Base-by-base conservation (phyloP, 2,797 vertebrate genomes). In the Agapornis canus region DNA sequence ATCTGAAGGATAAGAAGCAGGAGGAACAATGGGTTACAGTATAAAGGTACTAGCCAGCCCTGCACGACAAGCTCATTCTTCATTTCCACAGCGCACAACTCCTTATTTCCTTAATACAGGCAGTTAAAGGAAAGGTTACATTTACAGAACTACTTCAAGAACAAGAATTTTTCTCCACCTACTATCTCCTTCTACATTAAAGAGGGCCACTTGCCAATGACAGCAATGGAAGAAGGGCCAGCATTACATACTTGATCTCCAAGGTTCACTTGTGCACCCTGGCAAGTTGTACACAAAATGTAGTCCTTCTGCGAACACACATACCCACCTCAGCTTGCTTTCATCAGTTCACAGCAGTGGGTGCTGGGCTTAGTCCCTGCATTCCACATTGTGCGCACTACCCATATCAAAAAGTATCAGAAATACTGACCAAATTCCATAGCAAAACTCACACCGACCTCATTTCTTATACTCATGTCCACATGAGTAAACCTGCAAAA, bases 221-320 rank as follows among this genome's bases (percentile, higher is more conserved):
- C 13, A 43, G 13, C 35, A 52, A 11, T 3, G 9, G 27, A 81
- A 72, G 15, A 45, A 78, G 20, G 56, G 26, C 22, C 54, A 47
- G 3, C 0, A 3, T 52, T 59, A 63, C 0, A 27, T n/a, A 47
- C 22, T n/a, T 9, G 0, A 51, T 39, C 45, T 65, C 39, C 0
- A 3, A 72, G 45, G 37, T 43, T 13, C n/a, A 3, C 42, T 37
- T 19, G 26, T 9, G 10, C 49, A 78, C 52, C 59, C 70, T 31
- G n/a, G 21, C 39, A 73, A 68, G 48, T 1, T 2, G n/a, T 17
- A 65, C 5, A 9, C 25, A 79, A 81, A 72, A 39, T 16, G 0
- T 0, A 21, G 25, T 9, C 31, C 22, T 73, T 20, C 60, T 70
- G 61, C 13, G 70, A 82, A 43, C 0, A 0, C 83, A 31, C 1